phyloP scores from a whole-genome alignment of 1,140 invertebrate species.

The Bombus pyrosoma region DNA sequence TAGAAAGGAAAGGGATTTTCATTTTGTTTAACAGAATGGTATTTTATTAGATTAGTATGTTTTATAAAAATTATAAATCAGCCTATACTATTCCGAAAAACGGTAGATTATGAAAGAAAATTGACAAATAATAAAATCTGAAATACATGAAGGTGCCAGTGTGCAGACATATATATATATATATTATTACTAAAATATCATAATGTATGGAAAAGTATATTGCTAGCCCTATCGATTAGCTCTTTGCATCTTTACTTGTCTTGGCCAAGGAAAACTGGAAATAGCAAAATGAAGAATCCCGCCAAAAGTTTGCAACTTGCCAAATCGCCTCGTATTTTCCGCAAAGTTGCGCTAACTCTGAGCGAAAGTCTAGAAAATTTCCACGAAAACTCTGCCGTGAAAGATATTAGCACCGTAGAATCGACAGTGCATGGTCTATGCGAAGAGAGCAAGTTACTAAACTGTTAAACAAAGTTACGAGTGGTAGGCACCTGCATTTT shows the following conservation, averaged over 20 bases:
- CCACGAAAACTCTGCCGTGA: constrained; percentile 38
- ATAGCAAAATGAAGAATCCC: constrained; percentile 40
- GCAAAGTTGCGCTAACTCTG: constrained; percentile 51
- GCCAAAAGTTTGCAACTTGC: constrained; percentile 48
- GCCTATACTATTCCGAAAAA: neutral
- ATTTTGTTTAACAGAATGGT: neutral
- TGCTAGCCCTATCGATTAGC: neutral
- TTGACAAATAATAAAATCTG: neutral
- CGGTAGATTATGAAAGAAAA: neutral
- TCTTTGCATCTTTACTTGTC: constrained; percentile 40
- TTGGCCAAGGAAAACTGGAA: neutral
- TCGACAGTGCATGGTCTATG: constrained; percentile 12
- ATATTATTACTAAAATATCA: neutral
- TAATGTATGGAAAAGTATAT: neutral
- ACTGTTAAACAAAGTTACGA: constrained; percentile 17
- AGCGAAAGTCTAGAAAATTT: constrained; percentile 58
- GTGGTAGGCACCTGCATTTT: neutral
- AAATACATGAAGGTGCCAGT: neutral
- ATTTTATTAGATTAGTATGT: too few species aligned
- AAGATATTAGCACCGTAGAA: constrained; percentile 37
- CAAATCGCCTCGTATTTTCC: constrained; percentile 52
- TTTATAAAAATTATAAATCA: neutral
- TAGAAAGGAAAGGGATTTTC: neutral
- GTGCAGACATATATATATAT: neutral
- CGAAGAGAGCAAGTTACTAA: neutral